These are phyloP conservation scores for Podilymbus podiceps DNA, from an alignment of 2,113 vertebrate species.

Conservation along the genomic window DNA sequence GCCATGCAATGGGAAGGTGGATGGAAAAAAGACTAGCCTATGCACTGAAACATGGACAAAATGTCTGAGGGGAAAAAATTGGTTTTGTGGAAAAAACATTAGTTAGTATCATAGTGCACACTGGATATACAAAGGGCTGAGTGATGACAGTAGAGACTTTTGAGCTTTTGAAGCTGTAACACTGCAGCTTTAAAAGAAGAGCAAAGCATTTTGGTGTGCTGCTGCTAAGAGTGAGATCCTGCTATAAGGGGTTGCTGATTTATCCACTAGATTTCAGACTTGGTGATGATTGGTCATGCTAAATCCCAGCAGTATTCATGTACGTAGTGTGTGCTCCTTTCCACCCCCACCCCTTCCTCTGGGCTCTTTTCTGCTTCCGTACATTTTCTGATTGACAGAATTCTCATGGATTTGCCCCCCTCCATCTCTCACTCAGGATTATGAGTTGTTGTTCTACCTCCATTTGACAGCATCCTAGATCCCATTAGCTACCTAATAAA, in stretches of 20 bases:
- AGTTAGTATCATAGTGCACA: neutral
- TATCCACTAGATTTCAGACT: neutral
- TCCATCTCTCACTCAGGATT: neutral
- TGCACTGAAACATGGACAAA: neutral
- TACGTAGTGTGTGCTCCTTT: neutral
- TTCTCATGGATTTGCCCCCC: neutral
- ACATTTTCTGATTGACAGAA: neutral
- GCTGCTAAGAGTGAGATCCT: neutral
- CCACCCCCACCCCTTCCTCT: neutral
- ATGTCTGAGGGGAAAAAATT: neutral
- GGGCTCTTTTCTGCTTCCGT: neutral
- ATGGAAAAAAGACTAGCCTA: neutral
- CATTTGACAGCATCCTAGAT: neutral
- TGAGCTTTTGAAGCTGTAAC: neutral
- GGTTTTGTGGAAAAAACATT: neutral
- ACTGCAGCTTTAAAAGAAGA: neutral
- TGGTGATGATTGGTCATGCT: neutral
- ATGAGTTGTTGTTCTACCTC: neutral
- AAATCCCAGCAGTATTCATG: neutral
- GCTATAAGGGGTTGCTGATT: neutral
- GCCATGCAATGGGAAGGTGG: neutral
- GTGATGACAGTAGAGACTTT: neutral
- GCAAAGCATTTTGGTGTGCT: neutral
- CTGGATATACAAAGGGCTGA: neutral
- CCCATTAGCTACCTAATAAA: neutral